Base-by-base conservation (phyloP, 2,888 invertebrate genomes). In the Drosophila borealis region DNA sequence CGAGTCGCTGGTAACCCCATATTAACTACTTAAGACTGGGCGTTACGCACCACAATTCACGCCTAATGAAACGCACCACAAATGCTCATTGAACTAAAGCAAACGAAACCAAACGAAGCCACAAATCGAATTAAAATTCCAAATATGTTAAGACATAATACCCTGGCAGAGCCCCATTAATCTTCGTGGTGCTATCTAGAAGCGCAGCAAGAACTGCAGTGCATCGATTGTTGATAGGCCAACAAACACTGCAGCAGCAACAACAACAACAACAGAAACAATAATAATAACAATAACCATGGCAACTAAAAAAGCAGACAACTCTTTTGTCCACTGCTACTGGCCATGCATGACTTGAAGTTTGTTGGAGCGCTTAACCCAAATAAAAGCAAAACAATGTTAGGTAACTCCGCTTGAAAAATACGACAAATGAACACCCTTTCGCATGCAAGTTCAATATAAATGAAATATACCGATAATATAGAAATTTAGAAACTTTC, bases 41-140 rank as follows among this genome's bases (percentile, higher is more conserved):
- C 78, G 78, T 68, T 45, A 50, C 74, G 67, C 67, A 78, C 54
- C 64, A 61, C 74, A 74, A 60, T 79, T 82, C 76, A 80, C 86
- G 83, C 86, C 77, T 77, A 80, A 86, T 86, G 79, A 85, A 71
- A 67, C 74, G 65, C 79, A 67, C 66, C 70, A 70, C 62, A 66
- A 59, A 67, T 72, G 72, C 42, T 53, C 72, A 75, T 34, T 74
- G 70, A 83, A 74, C 67, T 70, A 48, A 57, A 49, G 69, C 68
- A 36, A 39, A 37, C 25, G 46, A 48, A 74, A 70, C 46, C 48
- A 57, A 74, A 62, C 62, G 66, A 57, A 87, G 78, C 85, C 88
- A 78, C 81, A 87, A 81, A 84, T 81, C 85, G 84, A 87, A 84
- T 81, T 67, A 78, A 84, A 87, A 81, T 84, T 84, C 88, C 85